Evolutionary conservation across 1,140 invertebrate genomes (phyloP), one percentile per base, ranked within the genome.

Genomic region (Drosophila grimshawi): DNA sequence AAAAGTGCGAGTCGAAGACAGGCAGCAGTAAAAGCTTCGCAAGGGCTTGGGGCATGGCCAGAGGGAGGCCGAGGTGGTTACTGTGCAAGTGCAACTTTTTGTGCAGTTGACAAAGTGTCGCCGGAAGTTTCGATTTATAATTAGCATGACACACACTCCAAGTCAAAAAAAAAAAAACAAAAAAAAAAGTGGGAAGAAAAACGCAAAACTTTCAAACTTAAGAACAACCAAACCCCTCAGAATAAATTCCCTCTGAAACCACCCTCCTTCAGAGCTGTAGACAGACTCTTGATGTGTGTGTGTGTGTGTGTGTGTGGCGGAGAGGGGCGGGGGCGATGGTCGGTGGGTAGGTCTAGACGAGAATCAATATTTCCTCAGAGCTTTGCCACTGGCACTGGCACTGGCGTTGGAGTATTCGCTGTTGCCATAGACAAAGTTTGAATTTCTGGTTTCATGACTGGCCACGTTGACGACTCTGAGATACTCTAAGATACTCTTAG

Each of bases 121-220:
- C 61, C 74, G 75, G 67, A 89, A 89, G 86, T 89, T 89, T 89
- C 86, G 81, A 89, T 90, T 89, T 89, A 89, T 89, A 89, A 89
- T 89, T 89, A 89, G 85, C 85, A 89, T 89, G 85, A 89, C 85
- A 89, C 85, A 89, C 80, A 89, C 81, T 85, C 61, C 78, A 60
- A 85, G 71, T 80, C 71, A 85, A 85, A 89, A 89, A 90, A 56
- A 81, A 70, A 62, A 57, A 85, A 81, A 57, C 89, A 89, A 81
- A 70, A 62, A 61, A 85, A 81, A 57, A 89, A 83, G 78, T 85
- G 80, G 89, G 78, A 70, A 52, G 80, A 89, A 85, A 89, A 85
- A 89, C 73, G 70, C 71, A 89, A 88, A 81, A 76, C 89, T 89
- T 66, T 67, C 71, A 81, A 88, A 81, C 79, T 88, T 85, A 63